phyloP scores from a whole-genome alignment of 2,888 invertebrate species.

The Lasioglossum vierecki region DNA sequence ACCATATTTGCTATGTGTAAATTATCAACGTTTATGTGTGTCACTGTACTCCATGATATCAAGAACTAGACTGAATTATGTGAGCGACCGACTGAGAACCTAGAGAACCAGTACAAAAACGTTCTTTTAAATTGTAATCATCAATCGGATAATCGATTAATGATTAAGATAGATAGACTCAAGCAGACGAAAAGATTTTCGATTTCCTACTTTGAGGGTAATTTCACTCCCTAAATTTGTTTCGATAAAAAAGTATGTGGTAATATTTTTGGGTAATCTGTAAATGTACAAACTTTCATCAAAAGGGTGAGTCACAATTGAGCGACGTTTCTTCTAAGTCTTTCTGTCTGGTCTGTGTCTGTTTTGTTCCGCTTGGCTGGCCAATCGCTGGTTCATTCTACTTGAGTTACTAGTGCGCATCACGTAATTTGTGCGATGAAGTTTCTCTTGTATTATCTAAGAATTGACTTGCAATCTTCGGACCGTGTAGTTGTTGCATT shows the following conservation, averaged over 20 bases:
- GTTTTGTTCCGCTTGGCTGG: neutral
- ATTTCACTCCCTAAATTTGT: neutral
- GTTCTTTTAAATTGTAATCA: no score
- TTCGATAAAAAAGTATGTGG: neutral
- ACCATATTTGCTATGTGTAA: no score
- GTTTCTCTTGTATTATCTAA: neutral
- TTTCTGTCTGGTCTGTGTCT: neutral
- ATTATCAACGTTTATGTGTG: no score
- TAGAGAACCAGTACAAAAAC: no score
- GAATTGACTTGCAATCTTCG: neutral
- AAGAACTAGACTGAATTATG: no score
- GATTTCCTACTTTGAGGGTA: neutral
- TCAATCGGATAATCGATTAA: no score
- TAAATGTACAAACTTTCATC: neutral
- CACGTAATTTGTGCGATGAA: neutral
- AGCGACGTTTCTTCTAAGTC: no score
- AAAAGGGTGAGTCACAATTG: neutral
- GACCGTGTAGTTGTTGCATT: neutral
- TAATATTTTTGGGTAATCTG: neutral
- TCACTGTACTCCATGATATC: no score
- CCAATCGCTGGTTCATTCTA: neutral
- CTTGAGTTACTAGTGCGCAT: neutral
- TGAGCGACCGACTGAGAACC: no score
- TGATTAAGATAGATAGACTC: no score
- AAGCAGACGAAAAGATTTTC: neutral